Evolutionary conservation across 2,113 vertebrate species (phyloP).

Genomic region (Mystacornis crossleyi): DNA sequence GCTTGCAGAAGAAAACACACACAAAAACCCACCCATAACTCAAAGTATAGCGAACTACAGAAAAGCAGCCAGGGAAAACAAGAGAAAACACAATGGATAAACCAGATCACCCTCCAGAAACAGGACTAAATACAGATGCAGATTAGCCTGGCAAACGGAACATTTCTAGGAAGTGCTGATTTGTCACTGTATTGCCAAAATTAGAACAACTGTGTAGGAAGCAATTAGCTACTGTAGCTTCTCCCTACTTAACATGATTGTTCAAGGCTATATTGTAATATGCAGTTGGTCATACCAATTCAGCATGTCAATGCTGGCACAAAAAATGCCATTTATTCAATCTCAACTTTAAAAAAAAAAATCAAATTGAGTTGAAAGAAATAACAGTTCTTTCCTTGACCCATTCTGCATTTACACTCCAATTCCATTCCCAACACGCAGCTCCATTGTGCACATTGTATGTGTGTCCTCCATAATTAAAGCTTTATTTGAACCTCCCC

Average conservation of each 20-base stretch:
- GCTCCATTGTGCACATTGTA: background rate
- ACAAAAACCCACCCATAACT: background rate
- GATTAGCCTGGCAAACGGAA: background rate
- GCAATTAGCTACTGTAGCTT: slow-evolving; percentile 7
- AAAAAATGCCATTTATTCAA: background rate
- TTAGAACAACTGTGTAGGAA: background rate
- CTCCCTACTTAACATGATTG: background rate
- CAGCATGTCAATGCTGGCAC: background rate
- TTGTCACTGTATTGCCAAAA: background rate
- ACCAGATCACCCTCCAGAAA: background rate
- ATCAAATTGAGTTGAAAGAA: background rate
- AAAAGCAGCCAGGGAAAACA: background rate
- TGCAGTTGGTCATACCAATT: background rate
- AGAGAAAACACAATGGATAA: background rate
- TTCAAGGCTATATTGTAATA: background rate
- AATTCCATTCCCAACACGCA: background rate
- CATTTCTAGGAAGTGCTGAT: background rate
- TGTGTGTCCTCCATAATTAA: slow-evolving; percentile 14
- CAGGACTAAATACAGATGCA: background rate
- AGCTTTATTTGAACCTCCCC: slow-evolving; percentile 14
- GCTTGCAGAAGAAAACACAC: background rate
- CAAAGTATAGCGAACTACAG: background rate
- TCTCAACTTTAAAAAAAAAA: background rate
- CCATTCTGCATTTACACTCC: background rate
- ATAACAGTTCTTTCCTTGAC: background rate